A percentile compares a stretch with the other conserved stretches of the same genome.
Conservation (phyloP, 2,888 invertebrate species). For the Anagyrus pseudococci region DNA sequence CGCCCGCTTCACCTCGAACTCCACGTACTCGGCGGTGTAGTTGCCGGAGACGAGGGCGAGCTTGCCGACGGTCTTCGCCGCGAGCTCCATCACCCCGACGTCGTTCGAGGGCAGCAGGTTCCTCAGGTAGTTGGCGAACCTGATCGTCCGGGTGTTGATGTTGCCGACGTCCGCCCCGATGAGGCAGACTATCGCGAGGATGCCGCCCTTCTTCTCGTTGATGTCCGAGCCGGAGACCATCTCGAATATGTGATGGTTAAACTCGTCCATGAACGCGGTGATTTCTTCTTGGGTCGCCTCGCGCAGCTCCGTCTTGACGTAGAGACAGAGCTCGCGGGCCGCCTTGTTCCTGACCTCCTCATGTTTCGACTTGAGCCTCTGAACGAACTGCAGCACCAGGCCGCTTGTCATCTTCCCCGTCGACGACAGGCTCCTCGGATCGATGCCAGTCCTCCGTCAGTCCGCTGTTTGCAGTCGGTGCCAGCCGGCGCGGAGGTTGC, state of each 20-base stretch:
- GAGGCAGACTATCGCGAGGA: conserved; percentile 92
- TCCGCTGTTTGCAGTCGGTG: too few relatives aligned
- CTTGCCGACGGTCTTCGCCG: conserved; percentile 93
- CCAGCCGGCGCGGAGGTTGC: too few relatives aligned
- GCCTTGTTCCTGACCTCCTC: conserved; percentile 85
- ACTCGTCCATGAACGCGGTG: conserved; percentile 89
- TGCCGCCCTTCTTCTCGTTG: conserved; percentile 94
- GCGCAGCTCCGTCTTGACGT: conserved; percentile 87
- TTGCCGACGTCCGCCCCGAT: conserved; percentile 94
- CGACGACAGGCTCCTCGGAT: not conserved
- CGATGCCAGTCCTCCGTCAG: not conserved
- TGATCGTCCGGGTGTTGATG: conserved; percentile 85
- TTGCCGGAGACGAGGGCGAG: conserved; percentile 91
- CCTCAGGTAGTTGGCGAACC: conserved; percentile 92
- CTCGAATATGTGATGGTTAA: conserved; percentile 94
- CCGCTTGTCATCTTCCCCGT: conserved; percentile 67
- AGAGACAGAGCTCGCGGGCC: conserved; percentile 87
- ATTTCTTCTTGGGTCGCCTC: conserved; percentile 92
- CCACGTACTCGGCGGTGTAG: conserved; percentile 96
- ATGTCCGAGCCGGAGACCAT: conserved; percentile 94
- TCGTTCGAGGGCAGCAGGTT: conserved; percentile 90
- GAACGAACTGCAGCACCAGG: conserved; percentile 80
- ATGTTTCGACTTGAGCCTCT: conserved; percentile 86
- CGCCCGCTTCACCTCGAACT: conserved; percentile 94
- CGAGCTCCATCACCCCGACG: conserved; percentile 93